These are phyloP conservation scores for Drosophila longiperda DNA, from an alignment of 2,888 invertebrate genomes.

Conservation along the genomic window DNA sequence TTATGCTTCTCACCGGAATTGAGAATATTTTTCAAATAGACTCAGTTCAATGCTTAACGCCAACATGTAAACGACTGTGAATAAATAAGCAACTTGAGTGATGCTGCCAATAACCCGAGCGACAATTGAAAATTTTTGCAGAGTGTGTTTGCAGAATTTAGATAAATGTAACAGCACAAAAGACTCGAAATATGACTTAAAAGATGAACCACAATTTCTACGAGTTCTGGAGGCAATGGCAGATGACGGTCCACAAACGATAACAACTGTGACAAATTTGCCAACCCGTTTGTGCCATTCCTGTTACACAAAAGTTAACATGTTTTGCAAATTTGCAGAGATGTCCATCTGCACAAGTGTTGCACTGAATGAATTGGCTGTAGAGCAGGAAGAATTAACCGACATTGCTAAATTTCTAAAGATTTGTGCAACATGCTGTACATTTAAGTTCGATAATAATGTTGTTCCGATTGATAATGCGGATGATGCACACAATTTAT, in stretches of 20 bases:
- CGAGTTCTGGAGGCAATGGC: conserved; percentile 27
- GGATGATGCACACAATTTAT: conserved; percentile 16
- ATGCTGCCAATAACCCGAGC: conserved; percentile 52
- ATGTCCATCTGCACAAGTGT: conserved; percentile 33
- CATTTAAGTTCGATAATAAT: conserved; percentile 6
- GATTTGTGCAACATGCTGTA: conserved; percentile 44
- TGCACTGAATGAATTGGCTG: conserved; percentile 30
- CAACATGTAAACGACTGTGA: neutral
- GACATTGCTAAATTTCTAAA: conserved; percentile 6
- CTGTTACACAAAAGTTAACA: conserved; percentile 32
- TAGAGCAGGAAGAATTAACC: conserved; percentile 2
- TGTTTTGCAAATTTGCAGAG: conserved; percentile 47
- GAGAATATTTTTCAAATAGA: neutral
- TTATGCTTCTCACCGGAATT: neutral
- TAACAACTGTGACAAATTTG: neutral
- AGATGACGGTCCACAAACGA: neutral
- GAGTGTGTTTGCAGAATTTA: conserved; percentile 41
- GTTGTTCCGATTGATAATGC: neutral
- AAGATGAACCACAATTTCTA: conserved; percentile 12
- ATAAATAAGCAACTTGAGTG: neutral
- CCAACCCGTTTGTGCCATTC: conserved; percentile 29
- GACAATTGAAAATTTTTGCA: conserved; percentile 37
- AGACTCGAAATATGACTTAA: conserved; percentile 16
- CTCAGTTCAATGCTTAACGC: neutral
- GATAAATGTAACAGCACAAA: conserved; percentile 1